Evolutionary conservation across 2,113 vertebrate genomes (phyloP).

Genomic region (Neogobius melanostomus): DNA sequence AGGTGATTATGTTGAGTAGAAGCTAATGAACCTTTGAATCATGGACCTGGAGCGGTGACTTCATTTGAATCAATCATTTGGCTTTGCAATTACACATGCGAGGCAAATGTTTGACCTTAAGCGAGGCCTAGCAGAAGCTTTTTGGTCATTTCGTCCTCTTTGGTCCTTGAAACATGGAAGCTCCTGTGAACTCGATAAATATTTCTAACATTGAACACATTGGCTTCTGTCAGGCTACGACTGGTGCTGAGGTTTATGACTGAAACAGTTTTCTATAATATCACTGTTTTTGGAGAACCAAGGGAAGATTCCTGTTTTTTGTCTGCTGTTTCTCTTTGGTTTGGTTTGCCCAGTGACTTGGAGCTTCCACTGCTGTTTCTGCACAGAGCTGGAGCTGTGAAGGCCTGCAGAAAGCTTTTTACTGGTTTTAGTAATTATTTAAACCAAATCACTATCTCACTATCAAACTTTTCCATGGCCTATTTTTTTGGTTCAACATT

Average conservation of each 20-base stretch:
- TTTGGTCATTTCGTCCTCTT: neutral
- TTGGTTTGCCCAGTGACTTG: conserved; percentile 16
- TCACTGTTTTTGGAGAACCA: fast-evolving
- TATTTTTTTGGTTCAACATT: too few species aligned
- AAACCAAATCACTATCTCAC: too few species aligned
- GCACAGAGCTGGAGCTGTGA: neutral
- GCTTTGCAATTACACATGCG: neutral
- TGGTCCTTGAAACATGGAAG: neutral
- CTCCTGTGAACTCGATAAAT: neutral
- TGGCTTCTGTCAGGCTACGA: neutral
- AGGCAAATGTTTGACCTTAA: neutral
- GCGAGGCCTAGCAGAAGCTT: neutral
- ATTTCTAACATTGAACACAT: neutral
- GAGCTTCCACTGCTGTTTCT: conserved; percentile 24
- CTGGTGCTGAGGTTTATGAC: conserved; percentile 10
- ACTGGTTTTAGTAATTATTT: too few species aligned
- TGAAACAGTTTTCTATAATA: fast-evolving
- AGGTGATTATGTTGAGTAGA: neutral
- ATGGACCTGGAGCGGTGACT: neutral
- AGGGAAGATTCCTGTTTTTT: neutral
- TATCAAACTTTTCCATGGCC: too few species aligned
- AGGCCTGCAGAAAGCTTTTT: neutral
- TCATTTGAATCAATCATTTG: neutral
- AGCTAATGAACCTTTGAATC: neutral
- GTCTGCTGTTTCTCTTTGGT: fast-evolving